phyloP scores from a whole-genome alignment of 2,113 vertebrate species.

The Mustela lutreola region DNA sequence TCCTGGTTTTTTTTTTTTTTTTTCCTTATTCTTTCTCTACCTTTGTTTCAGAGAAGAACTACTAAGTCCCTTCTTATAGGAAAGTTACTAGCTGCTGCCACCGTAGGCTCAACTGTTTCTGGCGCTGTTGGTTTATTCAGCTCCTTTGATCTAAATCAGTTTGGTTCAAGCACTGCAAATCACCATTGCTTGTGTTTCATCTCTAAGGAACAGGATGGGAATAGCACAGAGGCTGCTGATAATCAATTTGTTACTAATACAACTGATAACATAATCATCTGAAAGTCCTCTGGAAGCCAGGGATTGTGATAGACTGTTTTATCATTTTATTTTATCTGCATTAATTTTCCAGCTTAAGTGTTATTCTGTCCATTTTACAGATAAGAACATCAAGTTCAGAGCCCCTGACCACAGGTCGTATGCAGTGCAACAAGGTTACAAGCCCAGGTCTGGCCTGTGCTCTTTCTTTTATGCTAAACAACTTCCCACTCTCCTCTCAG shows the following conservation, averaged over 20 bases:
- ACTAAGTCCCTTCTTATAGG: not conserved
- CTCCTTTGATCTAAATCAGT: not conserved
- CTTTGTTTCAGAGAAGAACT: not conserved
- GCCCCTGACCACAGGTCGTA: not conserved
- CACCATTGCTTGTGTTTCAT: not conserved
- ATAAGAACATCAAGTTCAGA: not conserved
- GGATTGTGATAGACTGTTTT: not conserved
- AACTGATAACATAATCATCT: not conserved
- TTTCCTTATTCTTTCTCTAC: not conserved
- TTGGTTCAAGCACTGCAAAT: not conserved
- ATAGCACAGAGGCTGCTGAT: not conserved
- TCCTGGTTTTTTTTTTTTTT: too few relatives aligned
- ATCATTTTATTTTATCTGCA: not conserved
- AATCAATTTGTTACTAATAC: not conserved
- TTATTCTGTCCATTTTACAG: not conserved
- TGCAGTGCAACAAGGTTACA: not conserved
- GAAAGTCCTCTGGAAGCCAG: not conserved
- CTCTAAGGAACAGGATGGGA: not conserved
- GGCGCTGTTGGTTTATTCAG: not conserved
- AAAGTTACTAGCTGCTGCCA: not conserved
- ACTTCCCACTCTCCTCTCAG: not conserved
- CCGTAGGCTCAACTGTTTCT: not conserved
- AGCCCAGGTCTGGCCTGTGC: not conserved
- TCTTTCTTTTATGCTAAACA: not conserved
- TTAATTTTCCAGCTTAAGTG: not conserved